Base-by-base conservation (phyloP, 2,888 invertebrate genomes). In the Drosophila neotestacea region DNA sequence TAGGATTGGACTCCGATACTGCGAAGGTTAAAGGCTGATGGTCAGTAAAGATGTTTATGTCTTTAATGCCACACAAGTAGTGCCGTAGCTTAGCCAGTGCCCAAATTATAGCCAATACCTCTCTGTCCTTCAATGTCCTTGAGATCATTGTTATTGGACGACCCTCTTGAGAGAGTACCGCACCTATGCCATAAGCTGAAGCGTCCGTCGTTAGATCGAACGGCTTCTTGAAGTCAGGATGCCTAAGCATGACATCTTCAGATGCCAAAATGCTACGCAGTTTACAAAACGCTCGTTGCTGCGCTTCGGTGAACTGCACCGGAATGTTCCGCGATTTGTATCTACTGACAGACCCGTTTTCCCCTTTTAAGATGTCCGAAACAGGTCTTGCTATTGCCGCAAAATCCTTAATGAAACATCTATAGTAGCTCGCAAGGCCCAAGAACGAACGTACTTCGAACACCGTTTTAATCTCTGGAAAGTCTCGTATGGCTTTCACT, bases 121-220 rank as follows among this genome's bases (percentile, higher is more conserved):
- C 51, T 1, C 60, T 42, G 46, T 52, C 47, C 28, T 47, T 54
- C 9, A 46, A 54, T 22, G 54, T 54, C 34, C 46, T 50, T 36
- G 36, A 50, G 22, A 50, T 50, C 11, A 52, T 52, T 50, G 36
- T 50, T 3, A 50, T 50, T 11, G 36, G 36, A 16, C 22, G 22
- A 6, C 16, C 62, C 16, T 54, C 28, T 51, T 61, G 60, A 13
- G 51, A 60, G 6, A 60, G 13, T 1, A 51, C 34, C 7, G 42
- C 42, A 3, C 51, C 51, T 16, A 52, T 51, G n/a, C 54, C 62
- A 22, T 54, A 39, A 22, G 50, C 55, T 9, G 41, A 47, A 39
- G 62, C 48, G 13, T 48, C 62, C 5, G 61, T 61, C n/a, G 46
- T 61, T 36, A 61, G 28, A 42, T 61, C 52, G 36, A 61, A 61